Evolutionary conservation across 2,888 invertebrate genomes (phyloP), one percentile per base, ranked within the genome.

Genomic region (Morpho deidamia): DNA sequence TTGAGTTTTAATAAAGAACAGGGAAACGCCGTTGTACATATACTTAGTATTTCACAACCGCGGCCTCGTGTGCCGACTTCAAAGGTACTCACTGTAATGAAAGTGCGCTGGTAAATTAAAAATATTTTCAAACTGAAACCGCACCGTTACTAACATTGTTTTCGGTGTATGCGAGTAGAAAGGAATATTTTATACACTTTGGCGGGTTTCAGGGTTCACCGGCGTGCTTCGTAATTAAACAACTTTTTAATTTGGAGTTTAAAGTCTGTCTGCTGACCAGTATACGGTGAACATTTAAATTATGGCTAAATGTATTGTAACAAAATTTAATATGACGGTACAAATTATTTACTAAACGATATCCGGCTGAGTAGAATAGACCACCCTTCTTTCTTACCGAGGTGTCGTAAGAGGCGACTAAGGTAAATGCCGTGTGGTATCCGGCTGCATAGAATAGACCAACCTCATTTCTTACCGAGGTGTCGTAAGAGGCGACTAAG

Each of bases 81-180:
- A 79, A 80, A 80, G 76, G 72, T 68, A 62, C 62, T 65, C 65
- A 62, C 62, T 62, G 68, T 72, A 74, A 75, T 75, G 76, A 75
- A 75, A 78, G 74, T 69, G 71, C 74, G 64, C 68, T 63, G 70
- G 68, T 71, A 74, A 76, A 81, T 81, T 78, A 78, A 79, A 79
- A 80, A 78, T 79, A 80, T 79, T 78, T 78, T 72, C 66, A 72
- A 76, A 74, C 71, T 71, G 69, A 68, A 66, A 48, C 54, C 40
- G 41, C 11, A 9, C 61, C 64, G 65, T 62, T 61, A 69, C 65
- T 60, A 61, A 63, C 64, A 68, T 65, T 66, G 66, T 67, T 62
- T 58, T 54, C 55, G 42, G 58, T 55, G 55, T 63, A 55, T 58
- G 53, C 51, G 52, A 55, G 41, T 53, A 56, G 49, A 59, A 61